A percentile compares a stretch with the other conserved stretches of the same genome.
These are phyloP conservation scores for Todus mexicanus DNA, from an alignment of 2,797 vertebrate genomes.

Conservation along the genomic window DNA sequence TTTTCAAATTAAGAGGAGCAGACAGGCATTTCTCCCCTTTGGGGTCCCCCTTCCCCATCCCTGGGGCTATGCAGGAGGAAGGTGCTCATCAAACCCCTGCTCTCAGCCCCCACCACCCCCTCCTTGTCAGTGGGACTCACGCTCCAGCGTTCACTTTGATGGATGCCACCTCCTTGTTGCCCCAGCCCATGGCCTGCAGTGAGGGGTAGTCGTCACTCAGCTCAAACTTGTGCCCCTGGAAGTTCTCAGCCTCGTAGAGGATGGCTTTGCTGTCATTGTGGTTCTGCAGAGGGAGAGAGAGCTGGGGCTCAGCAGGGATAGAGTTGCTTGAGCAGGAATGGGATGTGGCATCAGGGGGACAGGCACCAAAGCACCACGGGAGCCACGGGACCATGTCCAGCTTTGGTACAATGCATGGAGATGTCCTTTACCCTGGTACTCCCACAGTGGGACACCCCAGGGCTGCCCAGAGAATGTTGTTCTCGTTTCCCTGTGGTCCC, in stretches of 20 bases:
- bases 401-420: background rate
- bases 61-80: background rate
- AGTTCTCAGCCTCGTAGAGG: slow-evolving; percentile 91
- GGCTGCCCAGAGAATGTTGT: background rate
- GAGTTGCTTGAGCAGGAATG: accelerated
- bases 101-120: background rate
- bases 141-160: slow-evolving; percentile 94
- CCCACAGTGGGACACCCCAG: background rate
- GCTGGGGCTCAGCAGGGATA: background rate
- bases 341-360: background rate
- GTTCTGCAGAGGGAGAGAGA: slow-evolving; percentile 61
- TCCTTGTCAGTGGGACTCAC: slow-evolving; percentile 73
- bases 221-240: slow-evolving; percentile 94
- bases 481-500: background rate
- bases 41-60: background rate
- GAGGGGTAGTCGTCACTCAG: slow-evolving; percentile 94
- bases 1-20: background rate
- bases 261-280: slow-evolving; percentile 91
- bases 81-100: background rate
- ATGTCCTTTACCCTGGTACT: background rate
- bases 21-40: background rate
- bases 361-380: background rate
- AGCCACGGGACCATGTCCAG: background rate
- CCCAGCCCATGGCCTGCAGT: slow-evolving; percentile 96
- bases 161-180: slow-evolving; percentile 92